A percentile compares a stretch with the other conserved stretches of the same genome.
These are phyloP conservation scores for Troides oblongomaculatus DNA, from an alignment of 2,888 invertebrate genomes.

Conservation along the genomic window DNA sequence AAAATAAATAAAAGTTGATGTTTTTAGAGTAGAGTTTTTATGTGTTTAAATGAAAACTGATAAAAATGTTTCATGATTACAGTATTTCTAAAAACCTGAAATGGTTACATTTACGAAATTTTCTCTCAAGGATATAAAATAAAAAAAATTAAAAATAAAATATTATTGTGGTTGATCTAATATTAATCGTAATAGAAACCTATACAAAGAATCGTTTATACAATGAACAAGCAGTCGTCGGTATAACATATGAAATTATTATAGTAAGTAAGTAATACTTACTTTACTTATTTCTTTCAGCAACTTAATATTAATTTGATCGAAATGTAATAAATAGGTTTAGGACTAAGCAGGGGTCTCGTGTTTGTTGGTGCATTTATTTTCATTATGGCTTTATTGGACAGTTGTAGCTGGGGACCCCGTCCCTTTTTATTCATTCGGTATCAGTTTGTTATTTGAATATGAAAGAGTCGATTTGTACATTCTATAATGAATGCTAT, in stretches of 20 bases:
- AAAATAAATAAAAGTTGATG: too few relatives aligned
- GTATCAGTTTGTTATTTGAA: slow-evolving; percentile 48
- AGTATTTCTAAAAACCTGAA: too few relatives aligned
- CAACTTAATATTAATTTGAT: slow-evolving; percentile 56
- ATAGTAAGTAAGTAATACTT: slow-evolving; percentile 18
- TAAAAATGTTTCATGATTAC: too few relatives aligned
- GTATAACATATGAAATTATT: neutral
- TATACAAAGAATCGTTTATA: neutral
- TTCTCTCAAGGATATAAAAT: too few relatives aligned
- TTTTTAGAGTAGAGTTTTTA: too few relatives aligned
- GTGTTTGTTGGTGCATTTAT: slow-evolving; percentile 63
- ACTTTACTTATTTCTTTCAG: slow-evolving; percentile 39
- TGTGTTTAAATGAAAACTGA: too few relatives aligned
- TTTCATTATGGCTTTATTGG: slow-evolving; percentile 67
- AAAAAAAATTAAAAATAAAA: too few relatives aligned
- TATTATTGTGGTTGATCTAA: too few relatives aligned
- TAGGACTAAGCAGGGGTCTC: slow-evolving; percentile 53
- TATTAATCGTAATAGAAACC: too few relatives aligned
- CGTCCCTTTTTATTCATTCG: slow-evolving; percentile 47
- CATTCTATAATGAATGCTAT: slow-evolving; percentile 31
- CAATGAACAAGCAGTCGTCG: neutral
- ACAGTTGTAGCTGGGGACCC: slow-evolving; percentile 44
- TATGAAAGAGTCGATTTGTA: slow-evolving; percentile 31
- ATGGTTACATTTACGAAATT: too few relatives aligned
- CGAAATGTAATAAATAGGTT: slow-evolving; percentile 51